Evolutionary conservation across 2,797 vertebrate genomes (phyloP), one percentile per base, ranked within the genome.

Genomic region (Phoebastria nigripes): DNA sequence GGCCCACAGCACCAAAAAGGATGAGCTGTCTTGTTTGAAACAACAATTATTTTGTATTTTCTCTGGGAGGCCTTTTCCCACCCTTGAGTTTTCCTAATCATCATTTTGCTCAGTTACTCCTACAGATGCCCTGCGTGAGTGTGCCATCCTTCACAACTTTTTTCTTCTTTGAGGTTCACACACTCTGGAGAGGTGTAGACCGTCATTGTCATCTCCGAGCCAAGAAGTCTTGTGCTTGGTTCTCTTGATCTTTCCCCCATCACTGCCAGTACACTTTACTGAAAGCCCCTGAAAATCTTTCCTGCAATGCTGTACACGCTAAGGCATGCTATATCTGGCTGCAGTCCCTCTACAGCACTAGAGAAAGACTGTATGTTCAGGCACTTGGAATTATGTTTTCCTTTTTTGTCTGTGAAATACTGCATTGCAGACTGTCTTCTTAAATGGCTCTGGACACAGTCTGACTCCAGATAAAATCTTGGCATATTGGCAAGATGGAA

Each of bases 391-490:
- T 91, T 62, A 35, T 12, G 37, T 54, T 96, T 72, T 78, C 17
- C 22, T 49, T 83, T 90, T 92, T 87, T 79, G 51, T 92, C 65
- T 26, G 49, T 87, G 73, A 82, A 88, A 79, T 71, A 26, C 84
- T 84, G 81, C 78, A 90, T 91, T 94, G 87, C 93, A 93, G 82
- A 51, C 7, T 78, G 31, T 80, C 17, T 41, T 90, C 44, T 87
- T 56, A 61, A 93, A 61, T 84, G 49, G 12, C 47, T 59, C n/a
- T 84, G 83, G 70, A 58, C 44, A 55, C 37, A 49, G 58, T 72
- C 94, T 61, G 83, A 35, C 74, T 89, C 78, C 47, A 79, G 67
- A 58, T 54, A 54, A 31, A 33, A 15, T 69, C 37, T 33, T 49
- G 67, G 41, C 31, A 8, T 69, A 56, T 25, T 90, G 86, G 62